Conservation (phyloP, 2,113 vertebrate genomes). For the Chaetorhynchus papuensis region DNA sequence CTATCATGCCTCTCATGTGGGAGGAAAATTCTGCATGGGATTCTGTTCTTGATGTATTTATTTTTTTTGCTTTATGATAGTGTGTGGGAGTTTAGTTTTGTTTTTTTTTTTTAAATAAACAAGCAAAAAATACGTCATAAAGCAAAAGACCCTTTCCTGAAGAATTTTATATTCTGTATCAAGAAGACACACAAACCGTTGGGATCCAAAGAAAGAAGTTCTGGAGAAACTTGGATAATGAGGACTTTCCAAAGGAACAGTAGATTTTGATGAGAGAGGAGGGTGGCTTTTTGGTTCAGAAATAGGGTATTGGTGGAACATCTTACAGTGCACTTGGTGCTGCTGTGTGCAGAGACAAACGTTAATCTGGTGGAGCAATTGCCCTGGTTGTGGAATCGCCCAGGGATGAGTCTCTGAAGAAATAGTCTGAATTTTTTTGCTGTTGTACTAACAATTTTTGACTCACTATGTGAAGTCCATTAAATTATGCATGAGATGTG, state of each 20-base stretch:
- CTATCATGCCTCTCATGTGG: not conserved
- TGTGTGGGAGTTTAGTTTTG: not conserved
- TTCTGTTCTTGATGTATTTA: not conserved
- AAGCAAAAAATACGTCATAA: not conserved
- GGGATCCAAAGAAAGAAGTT: not conserved
- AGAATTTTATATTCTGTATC: not conserved
- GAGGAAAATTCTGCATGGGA: not conserved
- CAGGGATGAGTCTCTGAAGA: not conserved
- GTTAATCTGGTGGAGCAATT: not conserved
- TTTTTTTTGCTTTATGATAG: not conserved
- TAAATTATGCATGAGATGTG: conserved; percentile 37
- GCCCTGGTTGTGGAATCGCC: not conserved
- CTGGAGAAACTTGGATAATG: not conserved
- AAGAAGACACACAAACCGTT: not conserved
- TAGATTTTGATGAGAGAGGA: not conserved
- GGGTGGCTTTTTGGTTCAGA: not conserved
- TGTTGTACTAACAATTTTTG: conserved; percentile 9
- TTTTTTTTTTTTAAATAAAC: not conserved
- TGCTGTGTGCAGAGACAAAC: rapidly evolving
- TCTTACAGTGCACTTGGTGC: not conserved
- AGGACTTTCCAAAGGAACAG: not conserved
- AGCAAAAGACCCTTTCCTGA: not conserved
- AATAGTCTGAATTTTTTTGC: not conserved
- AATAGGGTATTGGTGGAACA: not conserved
- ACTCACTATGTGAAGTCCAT: not conserved